Conservation (phyloP, 2,888 invertebrate species). For the Eugnorisma glareosa region DNA sequence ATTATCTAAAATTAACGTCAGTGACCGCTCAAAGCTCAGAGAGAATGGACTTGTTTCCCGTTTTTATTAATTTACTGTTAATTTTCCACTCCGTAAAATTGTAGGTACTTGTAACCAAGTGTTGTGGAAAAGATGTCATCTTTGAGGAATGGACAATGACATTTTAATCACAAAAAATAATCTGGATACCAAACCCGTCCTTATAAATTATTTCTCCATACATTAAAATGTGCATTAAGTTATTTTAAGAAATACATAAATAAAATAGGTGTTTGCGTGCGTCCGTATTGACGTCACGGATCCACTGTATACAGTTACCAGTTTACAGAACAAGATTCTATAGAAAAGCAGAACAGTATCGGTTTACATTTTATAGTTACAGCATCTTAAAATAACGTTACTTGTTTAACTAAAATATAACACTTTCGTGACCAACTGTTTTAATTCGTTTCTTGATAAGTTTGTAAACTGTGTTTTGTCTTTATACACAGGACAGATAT, state of each 20-base stretch:
- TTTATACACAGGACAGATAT: not conserved
- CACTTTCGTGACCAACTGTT: constrained; percentile 32
- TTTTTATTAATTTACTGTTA: constrained; percentile 21
- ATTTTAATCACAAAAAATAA: not conserved
- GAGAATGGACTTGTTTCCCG: constrained; percentile 67
- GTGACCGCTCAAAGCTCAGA: constrained; percentile 71
- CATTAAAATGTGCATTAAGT: constrained; percentile 46
- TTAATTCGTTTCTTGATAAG: constrained; percentile 10
- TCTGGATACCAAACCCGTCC: not conserved
- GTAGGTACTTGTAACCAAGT: not conserved
- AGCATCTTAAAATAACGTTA: constrained; percentile 59
- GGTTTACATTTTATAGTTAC: constrained; percentile 52
- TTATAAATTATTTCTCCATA: constrained; percentile 15
- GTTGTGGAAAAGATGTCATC: not conserved
- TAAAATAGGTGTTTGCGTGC: constrained; percentile 49
- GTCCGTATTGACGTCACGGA: constrained; percentile 56
- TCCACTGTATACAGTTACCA: constrained; percentile 51
- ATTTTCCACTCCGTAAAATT: constrained; percentile 30
- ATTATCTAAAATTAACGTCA: constrained; percentile 79
- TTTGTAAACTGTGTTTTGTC: not conserved
- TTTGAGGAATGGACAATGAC: not conserved
- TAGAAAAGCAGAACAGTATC: constrained; percentile 54
- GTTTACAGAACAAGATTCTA: constrained; percentile 53
- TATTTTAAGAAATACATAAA: constrained; percentile 57
- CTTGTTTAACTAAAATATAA: constrained; percentile 41